Evolutionary conservation across 2,888 invertebrate genomes (phyloP).

Genomic region (Cyclophora albipunctata): DNA sequence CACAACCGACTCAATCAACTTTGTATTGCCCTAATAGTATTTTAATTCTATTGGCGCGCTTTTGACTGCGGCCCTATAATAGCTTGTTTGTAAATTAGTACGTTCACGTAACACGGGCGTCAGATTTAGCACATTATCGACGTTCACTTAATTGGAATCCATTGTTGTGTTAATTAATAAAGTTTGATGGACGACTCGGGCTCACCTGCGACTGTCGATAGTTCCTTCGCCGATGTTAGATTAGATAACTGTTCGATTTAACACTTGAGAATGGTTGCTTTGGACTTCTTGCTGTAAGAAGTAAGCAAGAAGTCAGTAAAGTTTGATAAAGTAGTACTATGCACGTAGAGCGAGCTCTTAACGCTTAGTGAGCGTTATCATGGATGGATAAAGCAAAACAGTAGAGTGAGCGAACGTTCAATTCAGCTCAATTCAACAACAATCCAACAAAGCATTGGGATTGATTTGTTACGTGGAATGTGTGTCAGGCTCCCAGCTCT

Average conservation of each 20-base stretch:
- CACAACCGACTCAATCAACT: slow-evolving; percentile 56
- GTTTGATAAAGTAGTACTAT: too few relatives aligned
- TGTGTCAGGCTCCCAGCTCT: not conserved
- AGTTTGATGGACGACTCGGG: slow-evolving; percentile 12
- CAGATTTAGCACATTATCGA: slow-evolving; percentile 31
- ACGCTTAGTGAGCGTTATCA: too few relatives aligned
- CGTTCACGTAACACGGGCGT: slow-evolving; percentile 38
- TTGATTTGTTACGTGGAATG: not conserved
- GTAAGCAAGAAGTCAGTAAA: too few relatives aligned
- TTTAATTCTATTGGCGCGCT: slow-evolving; percentile 71
- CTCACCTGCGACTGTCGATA: not conserved
- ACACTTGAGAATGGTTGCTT: too few relatives aligned
- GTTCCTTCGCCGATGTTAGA: too few relatives aligned
- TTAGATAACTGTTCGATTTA: too few relatives aligned
- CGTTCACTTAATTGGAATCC: slow-evolving; percentile 20
- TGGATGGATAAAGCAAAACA: too few relatives aligned
- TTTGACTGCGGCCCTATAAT: slow-evolving; percentile 54
- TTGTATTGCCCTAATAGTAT: slow-evolving; percentile 70
- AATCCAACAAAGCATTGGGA: not conserved
- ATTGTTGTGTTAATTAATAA: slow-evolving; percentile 25
- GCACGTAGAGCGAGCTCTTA: too few relatives aligned
- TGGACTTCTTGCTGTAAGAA: too few relatives aligned
- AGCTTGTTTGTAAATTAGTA: slow-evolving; percentile 61
- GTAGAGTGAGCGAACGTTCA: too few relatives aligned
- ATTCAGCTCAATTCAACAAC: too few relatives aligned